A percentile compares a stretch with the other conserved stretches of the same genome.
Conservation (phyloP, 2,113 vertebrate genomes). For the Cebidichthys violaceus region DNA sequence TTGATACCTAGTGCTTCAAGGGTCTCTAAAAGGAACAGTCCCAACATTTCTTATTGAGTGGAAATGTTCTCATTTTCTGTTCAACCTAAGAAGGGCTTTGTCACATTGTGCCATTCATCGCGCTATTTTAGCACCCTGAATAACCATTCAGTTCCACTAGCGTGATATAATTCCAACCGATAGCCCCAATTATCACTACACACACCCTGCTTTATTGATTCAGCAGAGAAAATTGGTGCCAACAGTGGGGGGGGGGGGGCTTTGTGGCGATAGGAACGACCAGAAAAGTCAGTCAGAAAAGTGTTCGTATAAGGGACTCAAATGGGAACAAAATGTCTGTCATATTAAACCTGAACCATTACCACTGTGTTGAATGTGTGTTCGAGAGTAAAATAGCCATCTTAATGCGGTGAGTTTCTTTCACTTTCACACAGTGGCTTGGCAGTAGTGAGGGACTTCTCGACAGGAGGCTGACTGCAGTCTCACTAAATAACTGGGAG, state of each 20-base stretch:
- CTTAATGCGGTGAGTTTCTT: constrained; percentile 19
- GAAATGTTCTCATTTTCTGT: constrained; percentile 60
- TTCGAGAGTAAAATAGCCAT: constrained; percentile 31
- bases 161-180: constrained; percentile 32
- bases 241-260: not conserved
- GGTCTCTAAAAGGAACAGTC: constrained; percentile 44
- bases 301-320: not conserved
- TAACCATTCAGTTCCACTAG: constrained; percentile 29
- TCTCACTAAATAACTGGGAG: constrained; percentile 52
- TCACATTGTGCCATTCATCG: constrained; percentile 71
- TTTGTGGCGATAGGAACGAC: constrained; percentile 1
- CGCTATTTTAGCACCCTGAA: constrained; percentile 31
- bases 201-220: constrained; percentile 37
- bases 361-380: constrained; percentile 5
- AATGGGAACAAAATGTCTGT: constrained; percentile 41
- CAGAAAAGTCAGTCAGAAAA: not conserved
- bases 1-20: not conserved
- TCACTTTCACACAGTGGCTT: constrained; percentile 12
- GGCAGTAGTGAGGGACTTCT: constrained; percentile 43
- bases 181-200: constrained; percentile 40
- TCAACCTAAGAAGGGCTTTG: constrained; percentile 77
- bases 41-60: constrained; percentile 47
- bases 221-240: constrained; percentile 33
- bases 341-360: constrained; percentile 25
- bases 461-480: constrained; percentile 51